Base-by-base conservation (phyloP, 1,140 invertebrate species). In the Macrobrachium nipponense region DNA sequence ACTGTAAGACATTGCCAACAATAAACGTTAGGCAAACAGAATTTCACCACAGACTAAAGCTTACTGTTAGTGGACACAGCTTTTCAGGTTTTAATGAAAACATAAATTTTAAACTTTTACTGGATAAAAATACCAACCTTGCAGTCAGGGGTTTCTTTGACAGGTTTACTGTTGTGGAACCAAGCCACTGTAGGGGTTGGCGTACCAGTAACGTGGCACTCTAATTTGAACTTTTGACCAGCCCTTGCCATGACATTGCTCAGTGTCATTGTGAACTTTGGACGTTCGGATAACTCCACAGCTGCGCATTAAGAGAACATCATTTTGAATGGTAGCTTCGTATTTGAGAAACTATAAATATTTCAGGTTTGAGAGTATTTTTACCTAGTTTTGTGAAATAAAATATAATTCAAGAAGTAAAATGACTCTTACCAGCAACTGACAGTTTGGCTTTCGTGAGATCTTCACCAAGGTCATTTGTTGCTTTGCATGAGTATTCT, bases 211-310 rank as follows among this genome's bases (percentile, higher is more conserved):
- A 92, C 90, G 90, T 94, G 92, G 90, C 95, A 95, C 89, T 95
- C 94, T 64, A 96, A 91, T 91, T 93, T 93, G 78, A 95, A 91
- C 90, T 93, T 94, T 88, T 95, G 93, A 68, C 94, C 94, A 70
- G 93, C 93, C 87, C 93, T 90, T 18, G 93, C 93, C 92, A 94
- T 94, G 15, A 93, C 92, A 87, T 94, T 92, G 1, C 92, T 93
- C n/a, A 94, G 90, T 11, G 93, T 91, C 78, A 90, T 90, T 6
- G 91, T 89, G 86, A 95, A 94, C 60, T 88, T 90, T 44, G 94
- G 94, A 82, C 91, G 91, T 90, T 94, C 92, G 12, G 91, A 89
- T 51, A 91, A 91, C 90, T 92, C 92, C 68, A 91, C 88, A 36
- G 92, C 93, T 94, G 87, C 61, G 91, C 91, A 20, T 60, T 27